Conservation (phyloP, 2,113 vertebrate genomes). For the Vidua chalybeata region DNA sequence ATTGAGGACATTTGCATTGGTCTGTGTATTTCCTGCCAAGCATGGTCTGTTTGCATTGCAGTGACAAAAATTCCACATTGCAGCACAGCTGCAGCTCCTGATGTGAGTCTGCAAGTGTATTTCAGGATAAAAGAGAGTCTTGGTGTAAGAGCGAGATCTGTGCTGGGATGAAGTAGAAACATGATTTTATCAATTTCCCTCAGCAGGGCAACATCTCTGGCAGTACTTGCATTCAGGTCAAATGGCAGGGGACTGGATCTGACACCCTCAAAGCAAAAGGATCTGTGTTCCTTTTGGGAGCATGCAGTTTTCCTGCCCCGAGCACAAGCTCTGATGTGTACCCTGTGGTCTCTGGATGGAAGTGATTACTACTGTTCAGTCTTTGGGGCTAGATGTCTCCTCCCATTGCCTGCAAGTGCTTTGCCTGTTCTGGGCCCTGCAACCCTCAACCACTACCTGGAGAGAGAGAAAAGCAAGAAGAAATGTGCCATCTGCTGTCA, state of each 20-base stretch:
- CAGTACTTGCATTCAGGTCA: background rate
- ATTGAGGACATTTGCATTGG: background rate
- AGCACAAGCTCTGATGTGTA: background rate
- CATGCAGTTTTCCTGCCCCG: background rate
- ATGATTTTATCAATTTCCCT: background rate
- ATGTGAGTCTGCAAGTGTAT: background rate
- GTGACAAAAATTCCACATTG: background rate
- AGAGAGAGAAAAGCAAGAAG: background rate
- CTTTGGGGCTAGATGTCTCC: background rate
- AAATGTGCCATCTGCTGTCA: background rate
- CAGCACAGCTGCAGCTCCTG: background rate
- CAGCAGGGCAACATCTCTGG: background rate
- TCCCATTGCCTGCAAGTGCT: background rate
- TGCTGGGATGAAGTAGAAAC: background rate
- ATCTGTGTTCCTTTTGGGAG: background rate
- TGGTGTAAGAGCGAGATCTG: background rate
- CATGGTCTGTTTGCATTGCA: background rate
- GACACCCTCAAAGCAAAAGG: background rate
- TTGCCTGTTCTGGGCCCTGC: background rate
- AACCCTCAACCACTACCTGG: background rate
- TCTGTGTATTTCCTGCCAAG: background rate
- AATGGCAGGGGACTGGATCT: background rate
- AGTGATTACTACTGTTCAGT: background rate
- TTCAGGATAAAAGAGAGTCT: background rate
- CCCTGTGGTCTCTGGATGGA: background rate